Percentiles rank a stretch among this genome's conserved stretches.
Evolutionary conservation across 2,113 vertebrate species (phyloP).

Genomic region (Centropus bengalensis): DNA sequence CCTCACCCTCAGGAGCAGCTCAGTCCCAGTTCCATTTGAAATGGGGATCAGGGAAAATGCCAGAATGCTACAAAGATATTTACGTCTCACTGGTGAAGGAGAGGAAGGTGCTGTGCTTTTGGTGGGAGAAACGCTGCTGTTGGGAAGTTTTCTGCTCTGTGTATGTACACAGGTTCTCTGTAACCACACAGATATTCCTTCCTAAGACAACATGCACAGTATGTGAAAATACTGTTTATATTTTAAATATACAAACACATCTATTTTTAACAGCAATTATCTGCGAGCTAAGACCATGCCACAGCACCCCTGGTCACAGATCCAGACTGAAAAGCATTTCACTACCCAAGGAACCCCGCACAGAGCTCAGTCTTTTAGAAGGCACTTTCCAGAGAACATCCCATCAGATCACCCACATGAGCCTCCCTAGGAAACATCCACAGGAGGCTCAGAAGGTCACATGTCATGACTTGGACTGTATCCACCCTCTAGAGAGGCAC

Average conservation of each 20-base stretch:
- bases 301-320: not conserved
- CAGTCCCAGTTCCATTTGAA: not conserved
- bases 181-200: not conserved
- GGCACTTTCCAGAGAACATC: not conserved
- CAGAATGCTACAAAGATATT: not conserved
- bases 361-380: not conserved
- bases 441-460: not conserved
- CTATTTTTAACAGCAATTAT: not conserved
- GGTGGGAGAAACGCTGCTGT: not conserved
- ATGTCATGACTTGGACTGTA: rapidly evolving
- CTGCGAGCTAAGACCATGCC: not conserved
- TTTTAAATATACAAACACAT: not conserved
- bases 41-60: no score
- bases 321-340: not conserved
- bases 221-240: not conserved
- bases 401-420: not conserved
- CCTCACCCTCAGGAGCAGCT: not conserved
- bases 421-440: not conserved
- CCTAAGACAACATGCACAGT: not conserved
- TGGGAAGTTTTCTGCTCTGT: not conserved
- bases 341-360: not conserved
- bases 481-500: not conserved
- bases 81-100: not conserved
- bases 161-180: no score
- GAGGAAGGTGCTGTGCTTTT: not conserved